A percentile compares a stretch with the other conserved stretches of the same genome.
phyloP scores from a whole-genome alignment of 2,113 vertebrate genomes.

The Psilopogon haemacephalus region DNA sequence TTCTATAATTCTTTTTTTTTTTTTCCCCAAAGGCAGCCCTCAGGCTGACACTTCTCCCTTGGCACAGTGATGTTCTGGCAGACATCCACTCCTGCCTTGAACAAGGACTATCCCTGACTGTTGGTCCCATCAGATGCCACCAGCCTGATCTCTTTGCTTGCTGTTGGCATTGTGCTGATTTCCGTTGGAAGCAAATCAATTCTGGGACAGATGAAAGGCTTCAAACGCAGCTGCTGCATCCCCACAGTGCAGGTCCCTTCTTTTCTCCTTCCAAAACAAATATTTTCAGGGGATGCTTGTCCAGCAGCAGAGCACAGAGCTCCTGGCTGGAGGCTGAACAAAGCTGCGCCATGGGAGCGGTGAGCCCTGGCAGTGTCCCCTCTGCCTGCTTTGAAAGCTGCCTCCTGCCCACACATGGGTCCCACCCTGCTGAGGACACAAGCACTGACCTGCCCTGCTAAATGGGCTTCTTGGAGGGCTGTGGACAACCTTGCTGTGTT shows the following conservation, averaged over 20 bases:
- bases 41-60: not conserved
- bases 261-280: not conserved
- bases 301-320: not conserved
- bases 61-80: not conserved
- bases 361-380: not conserved
- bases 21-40: not conserved
- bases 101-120: not conserved
- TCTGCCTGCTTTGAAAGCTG: too few species aligned
- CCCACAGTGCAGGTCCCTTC: not conserved
- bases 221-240: not conserved
- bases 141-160: not conserved
- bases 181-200: not conserved
- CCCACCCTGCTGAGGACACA: not conserved
- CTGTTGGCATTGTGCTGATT: not conserved
- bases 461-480: accelerated
- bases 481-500: not conserved
- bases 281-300: not conserved
- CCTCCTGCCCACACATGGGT: not conserved
- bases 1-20: not conserved
- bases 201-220: not conserved
- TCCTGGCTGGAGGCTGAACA: not conserved
- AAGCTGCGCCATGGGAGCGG: not conserved
- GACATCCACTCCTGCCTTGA: not conserved
- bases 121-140: not conserved
- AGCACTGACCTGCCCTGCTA: accelerated